Base-by-base conservation (phyloP, 2,888 invertebrate species). In the Tetranychus piercei region DNA sequence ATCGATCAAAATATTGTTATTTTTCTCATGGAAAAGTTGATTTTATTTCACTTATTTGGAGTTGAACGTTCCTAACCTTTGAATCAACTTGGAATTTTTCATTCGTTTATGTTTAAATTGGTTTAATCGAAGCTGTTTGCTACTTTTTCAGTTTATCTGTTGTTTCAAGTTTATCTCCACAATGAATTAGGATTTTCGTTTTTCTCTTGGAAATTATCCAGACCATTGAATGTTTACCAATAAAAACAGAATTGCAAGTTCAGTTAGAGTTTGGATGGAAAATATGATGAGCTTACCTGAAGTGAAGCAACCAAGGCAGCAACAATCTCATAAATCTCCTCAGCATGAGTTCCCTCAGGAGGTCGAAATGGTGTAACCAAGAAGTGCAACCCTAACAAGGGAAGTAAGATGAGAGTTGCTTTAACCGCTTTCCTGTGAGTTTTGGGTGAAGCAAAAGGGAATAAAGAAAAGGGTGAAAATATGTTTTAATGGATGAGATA, bases 311-410 rank as follows among this genome's bases (percentile, higher is more conserved):
- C 89, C 80, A 92, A 86, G 78, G 94, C 93, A 43, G 92, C 89
- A 78, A 90, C 86, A 81, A 91, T 87, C 83, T 91, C 91, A 85
- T 94, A 93, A 78, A 87, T 86, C 78, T 65, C 78, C 22, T 80
- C 80, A 18, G 78, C 78, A 7, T 77, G 76, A 44, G 86, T 83
- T 1, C 86, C 85, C 1, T 84, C 82, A 1, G 86, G 78, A 87
- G 90, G 94, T 78, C 90, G 87, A 83, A 92, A 90, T 34, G 92
- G 91, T 79, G 90, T 91, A 78, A 94, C 86, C 80, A 94, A 86
- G 82, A 91, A 94, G 84, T 94, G 93, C 74, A 94, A 86, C 1
- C 94, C 95, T 76, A 95, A 85, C 78, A 95, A 85, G 44, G 95
- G 95, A 76, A 94, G 91, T 81, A 95, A 86, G 79, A 95, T 87